phyloP scores from a whole-genome alignment of 1,140 invertebrate species.

The Cheumatopsyche charites region DNA sequence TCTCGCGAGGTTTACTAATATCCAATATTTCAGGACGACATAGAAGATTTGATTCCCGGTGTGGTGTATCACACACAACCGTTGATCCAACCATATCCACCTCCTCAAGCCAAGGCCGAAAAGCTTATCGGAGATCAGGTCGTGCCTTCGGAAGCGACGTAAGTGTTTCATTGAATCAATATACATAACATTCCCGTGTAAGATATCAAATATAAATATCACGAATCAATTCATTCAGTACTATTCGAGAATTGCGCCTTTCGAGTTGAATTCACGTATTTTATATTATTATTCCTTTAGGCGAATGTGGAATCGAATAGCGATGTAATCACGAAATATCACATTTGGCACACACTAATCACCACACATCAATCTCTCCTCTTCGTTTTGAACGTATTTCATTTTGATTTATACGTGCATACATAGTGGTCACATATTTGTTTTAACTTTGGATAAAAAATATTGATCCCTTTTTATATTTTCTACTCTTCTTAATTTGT shows the following conservation, averaged over 20 bases:
- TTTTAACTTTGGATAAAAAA: no score
- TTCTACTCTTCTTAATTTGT: no score
- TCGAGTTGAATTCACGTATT: neutral
- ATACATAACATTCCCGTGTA: no score
- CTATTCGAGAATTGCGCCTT: neutral
- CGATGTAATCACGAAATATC: neutral
- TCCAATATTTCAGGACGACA: constrained; percentile 55
- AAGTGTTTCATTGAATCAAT: constrained; percentile 54
- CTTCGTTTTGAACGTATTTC: no score
- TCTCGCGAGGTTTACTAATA: neutral
- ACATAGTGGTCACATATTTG: no score
- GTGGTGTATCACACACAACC: constrained; percentile 68
- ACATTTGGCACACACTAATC: constrained; percentile 13
- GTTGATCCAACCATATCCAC: constrained; percentile 72
- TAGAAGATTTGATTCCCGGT: constrained; percentile 59
- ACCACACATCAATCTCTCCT: neutral
- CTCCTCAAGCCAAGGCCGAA: constrained; percentile 68
- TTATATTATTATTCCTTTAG: neutral
- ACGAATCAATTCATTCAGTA: no score
- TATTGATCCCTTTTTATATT: no score
- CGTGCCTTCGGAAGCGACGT: constrained; percentile 77
- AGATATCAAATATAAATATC: constrained; percentile 3
- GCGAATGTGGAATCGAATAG: constrained; percentile 10
- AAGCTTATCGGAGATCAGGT: constrained; percentile 71
- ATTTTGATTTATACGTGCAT: no score